A percentile compares a stretch with the other conserved stretches of the same genome.
Conservation (phyloP, 2,888 invertebrate species). For the Drosophila kambysellisi region DNA sequence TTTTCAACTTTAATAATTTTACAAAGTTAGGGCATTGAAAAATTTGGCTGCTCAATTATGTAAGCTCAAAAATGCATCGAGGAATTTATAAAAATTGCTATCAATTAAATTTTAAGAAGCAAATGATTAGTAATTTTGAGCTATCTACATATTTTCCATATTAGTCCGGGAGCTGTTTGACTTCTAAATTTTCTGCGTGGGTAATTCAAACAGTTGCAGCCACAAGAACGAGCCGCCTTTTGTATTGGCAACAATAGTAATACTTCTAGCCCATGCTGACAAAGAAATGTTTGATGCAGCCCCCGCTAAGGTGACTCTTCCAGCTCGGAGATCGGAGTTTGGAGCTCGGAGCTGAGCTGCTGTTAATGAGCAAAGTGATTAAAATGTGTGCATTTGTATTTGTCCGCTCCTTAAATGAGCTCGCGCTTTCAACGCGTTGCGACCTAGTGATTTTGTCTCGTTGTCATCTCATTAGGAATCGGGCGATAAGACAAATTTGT, state of each 20-base stretch:
- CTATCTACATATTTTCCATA: conserved; percentile 27
- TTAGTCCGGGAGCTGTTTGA: conserved; percentile 20
- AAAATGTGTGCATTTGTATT: conserved; percentile 83
- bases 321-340: neutral
- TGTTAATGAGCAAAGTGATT: conserved; percentile 83
- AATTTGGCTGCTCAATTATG: neutral
- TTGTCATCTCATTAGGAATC: conserved; percentile 84
- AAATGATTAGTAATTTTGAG: neutral
- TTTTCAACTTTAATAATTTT: neutral
- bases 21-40: neutral
- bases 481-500: conserved; percentile 84
- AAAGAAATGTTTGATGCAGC: conserved; percentile 18
- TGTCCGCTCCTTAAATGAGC: conserved; percentile 82
- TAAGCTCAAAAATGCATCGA: neutral
- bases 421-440: conserved; percentile 78
- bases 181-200: conserved; percentile 13
- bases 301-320: neutral
- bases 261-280: conserved; percentile 15
- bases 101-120: neutral
- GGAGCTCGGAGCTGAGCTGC: conserved; percentile 11
- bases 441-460: conserved; percentile 76
- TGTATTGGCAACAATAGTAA: conserved; percentile 20
- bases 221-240: neutral
- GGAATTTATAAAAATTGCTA: neutral
- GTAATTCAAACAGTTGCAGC: conserved; percentile 14